Conservation (phyloP, 2,113 vertebrate genomes). For the Hypomesus transpacificus region DNA sequence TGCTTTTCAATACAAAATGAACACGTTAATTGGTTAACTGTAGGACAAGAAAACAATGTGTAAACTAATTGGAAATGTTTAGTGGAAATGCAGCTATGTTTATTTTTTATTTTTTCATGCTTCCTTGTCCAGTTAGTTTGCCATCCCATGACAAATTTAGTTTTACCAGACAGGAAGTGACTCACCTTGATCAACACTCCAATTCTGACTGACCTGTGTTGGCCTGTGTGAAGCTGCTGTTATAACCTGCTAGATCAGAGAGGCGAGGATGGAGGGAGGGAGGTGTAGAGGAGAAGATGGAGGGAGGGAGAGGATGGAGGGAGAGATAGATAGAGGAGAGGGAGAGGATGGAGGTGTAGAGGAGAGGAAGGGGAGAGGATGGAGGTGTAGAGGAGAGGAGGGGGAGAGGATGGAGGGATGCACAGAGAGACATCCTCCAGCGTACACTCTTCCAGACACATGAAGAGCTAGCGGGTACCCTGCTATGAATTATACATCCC, state of each 20-base stretch:
- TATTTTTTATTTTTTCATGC: background rate
- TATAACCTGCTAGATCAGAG: constrained; percentile 36
- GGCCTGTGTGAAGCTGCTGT: constrained; percentile 55
- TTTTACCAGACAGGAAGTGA: too few relatives aligned
- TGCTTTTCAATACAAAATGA: too few relatives aligned
- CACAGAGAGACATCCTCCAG: constrained; percentile 2
- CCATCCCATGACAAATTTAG: too few relatives aligned
- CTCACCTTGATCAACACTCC: background rate
- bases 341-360: background rate
- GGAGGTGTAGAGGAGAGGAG: too few relatives aligned
- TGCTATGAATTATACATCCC: constrained; percentile 72
- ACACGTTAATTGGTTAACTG: background rate
- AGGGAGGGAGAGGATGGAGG: too few relatives aligned
- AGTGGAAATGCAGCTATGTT: background rate
- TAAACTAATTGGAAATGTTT: background rate
- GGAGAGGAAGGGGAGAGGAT: background rate
- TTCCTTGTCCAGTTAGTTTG: background rate
- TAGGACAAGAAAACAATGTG: background rate
- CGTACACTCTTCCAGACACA: constrained; percentile 22
- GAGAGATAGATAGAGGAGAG: too few relatives aligned
- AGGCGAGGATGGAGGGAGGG: constrained; percentile 42
- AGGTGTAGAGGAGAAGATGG: background rate
- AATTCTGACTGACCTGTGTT: constrained; percentile 21
- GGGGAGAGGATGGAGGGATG: too few relatives aligned
- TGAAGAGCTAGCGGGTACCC: constrained; percentile 35